A percentile compares a stretch with the other conserved stretches of the same genome.
phyloP scores from a whole-genome alignment of 2,113 vertebrate genomes.

The Ardeotis arabs region DNA sequence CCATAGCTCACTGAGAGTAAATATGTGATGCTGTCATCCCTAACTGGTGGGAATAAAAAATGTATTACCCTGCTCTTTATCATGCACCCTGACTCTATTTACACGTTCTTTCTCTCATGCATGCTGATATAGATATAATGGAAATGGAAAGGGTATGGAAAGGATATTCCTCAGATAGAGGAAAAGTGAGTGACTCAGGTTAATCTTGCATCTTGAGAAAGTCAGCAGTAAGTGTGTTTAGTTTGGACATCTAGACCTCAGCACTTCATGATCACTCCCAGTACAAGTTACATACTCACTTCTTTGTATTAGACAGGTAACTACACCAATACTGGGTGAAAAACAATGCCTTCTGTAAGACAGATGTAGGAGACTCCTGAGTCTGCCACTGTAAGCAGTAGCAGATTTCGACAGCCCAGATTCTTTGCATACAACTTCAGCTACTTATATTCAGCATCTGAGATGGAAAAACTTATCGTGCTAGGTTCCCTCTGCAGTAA shows the following conservation, averaged over 20 bases:
- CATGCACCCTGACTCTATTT: conserved; percentile 26
- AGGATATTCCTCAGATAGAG: not conserved
- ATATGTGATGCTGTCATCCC: conserved; percentile 38
- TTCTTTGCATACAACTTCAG: not conserved
- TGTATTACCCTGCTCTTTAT: conserved; percentile 35
- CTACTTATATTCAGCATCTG: not conserved
- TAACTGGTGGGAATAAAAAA: conserved; percentile 54
- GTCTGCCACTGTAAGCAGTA: not conserved
- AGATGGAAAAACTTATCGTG: not conserved
- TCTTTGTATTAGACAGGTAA: not conserved
- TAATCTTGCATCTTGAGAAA: not conserved
- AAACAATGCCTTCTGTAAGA: not conserved
- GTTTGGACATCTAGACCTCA: not conserved
- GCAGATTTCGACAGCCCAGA: not conserved
- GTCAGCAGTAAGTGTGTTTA: not conserved
- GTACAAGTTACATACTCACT: not conserved
- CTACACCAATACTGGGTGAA: not conserved
- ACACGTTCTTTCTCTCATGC: conserved; percentile 18
- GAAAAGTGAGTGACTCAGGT: not conserved
- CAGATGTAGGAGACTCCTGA: not conserved
- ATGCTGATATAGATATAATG: conserved; percentile 7
- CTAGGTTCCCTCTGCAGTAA: not conserved
- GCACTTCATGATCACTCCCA: not conserved
- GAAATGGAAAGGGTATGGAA: conserved; percentile 24
- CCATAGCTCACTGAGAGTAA: conserved; percentile 13